Base-by-base conservation (phyloP, 2,113 vertebrate genomes). In the Clarias macrocephalus region DNA sequence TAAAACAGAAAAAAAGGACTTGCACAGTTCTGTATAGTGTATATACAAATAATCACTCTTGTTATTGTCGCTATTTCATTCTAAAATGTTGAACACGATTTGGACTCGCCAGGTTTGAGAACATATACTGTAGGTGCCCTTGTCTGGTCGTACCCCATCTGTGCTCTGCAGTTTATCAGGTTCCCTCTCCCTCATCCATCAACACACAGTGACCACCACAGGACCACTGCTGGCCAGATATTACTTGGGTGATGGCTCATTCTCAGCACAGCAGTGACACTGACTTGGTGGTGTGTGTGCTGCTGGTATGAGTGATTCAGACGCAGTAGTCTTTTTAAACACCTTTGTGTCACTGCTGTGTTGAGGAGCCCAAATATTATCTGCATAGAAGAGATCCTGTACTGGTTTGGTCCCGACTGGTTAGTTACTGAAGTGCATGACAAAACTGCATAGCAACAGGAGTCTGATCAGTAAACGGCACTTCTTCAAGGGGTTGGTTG, bases 231-330 rank as follows among this genome's bases (percentile, higher is more conserved):
- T 81, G 79, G 37, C 79, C 79, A 62, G 57, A 62, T 81, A 81
- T 81, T 81, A 81, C 79, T 62, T 62, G 57, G 57, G 30, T 62
- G 57, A 81, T 81, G 57, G 79, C 79, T 81, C 79, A 81, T 81
- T 81, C 79, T 42, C 57, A 62, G 79, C 79, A 81, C 79, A 81
- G 79, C 59, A 62, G 57, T 81, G 79, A 62, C 57, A 62, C 30
- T 42, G 57, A 28, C 57, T 42, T 33, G 57, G 19, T 60, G 28
- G 28, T 33, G 28, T 81, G 79, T 81, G 57, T 62, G 56, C 1
- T 81, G 79, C 30, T 81, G 30, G 79, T 81, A 62, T 1, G 3
- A 60, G 79, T 37, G 79, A 81, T 30, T 81, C 79, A 81, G 57
- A 28, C 30, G 2, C 79, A 62, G 79, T 57, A 62, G 30, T 80